phyloP scores from a whole-genome alignment of 2,113 vertebrate species.

The Notechis scutatus region DNA sequence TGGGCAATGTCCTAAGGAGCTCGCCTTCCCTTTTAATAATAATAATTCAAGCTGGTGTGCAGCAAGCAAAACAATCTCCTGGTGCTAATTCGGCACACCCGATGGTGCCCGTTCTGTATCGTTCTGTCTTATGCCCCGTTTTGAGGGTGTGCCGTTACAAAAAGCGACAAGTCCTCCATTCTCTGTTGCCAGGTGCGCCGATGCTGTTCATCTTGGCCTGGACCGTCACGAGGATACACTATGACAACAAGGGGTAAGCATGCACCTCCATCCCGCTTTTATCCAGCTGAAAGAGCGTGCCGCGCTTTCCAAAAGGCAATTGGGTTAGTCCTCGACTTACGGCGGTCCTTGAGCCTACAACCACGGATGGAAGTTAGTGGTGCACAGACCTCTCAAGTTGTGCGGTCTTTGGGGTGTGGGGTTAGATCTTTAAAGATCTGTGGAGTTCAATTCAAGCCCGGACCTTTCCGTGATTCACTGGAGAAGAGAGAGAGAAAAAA shows the following conservation, averaged over 20 bases:
- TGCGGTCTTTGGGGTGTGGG: not conserved
- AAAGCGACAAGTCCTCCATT: not conserved
- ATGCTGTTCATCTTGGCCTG: conserved; percentile 84
- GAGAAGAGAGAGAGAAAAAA: not conserved
- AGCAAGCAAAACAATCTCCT: not conserved
- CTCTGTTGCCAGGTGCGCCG: conserved; percentile 78
- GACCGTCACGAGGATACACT: conserved; percentile 81
- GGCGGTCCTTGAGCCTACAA: not conserved
- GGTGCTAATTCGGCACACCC: not conserved
- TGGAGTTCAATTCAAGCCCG: not conserved
- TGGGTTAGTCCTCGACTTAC: not conserved
- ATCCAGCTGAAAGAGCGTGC: not conserved
- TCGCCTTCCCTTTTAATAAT: not conserved
- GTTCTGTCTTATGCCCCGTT: not conserved
- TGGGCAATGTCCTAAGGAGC: too few species aligned
- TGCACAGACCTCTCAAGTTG: not conserved
- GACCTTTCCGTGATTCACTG: not conserved
- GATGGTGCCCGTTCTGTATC: not conserved
- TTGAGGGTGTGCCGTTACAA: not conserved
- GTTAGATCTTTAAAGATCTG: not conserved
- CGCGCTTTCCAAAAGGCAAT: too few species aligned
- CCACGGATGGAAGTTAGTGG: not conserved
- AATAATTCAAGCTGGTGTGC: not conserved
- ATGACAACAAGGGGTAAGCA: conserved; percentile 82
- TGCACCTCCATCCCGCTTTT: fast-evolving